Evolutionary conservation across 2,888 invertebrate species (phyloP).

Genomic region (Eledona agricola): DNA sequence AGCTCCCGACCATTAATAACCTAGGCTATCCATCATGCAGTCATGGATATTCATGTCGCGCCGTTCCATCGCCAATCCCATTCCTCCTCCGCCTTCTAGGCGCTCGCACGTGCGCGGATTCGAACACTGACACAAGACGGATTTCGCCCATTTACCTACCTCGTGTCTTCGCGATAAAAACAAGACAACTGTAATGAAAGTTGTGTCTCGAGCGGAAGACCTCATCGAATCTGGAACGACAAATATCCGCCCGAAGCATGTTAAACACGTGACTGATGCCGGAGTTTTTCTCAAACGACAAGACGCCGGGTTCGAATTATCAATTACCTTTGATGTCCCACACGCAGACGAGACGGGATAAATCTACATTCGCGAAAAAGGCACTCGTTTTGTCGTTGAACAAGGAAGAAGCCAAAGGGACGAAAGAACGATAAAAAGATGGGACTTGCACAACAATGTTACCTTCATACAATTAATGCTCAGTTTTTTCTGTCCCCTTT

Average conservation of each 20-base stretch:
- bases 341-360: too few relatives aligned
- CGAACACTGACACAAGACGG: slow-evolving; percentile 34
- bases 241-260: slow-evolving; percentile 10
- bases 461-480: too few relatives aligned
- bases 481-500: too few relatives aligned
- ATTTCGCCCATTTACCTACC: slow-evolving; percentile 34
- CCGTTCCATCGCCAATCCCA: slow-evolving; percentile 34
- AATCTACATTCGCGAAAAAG: too few relatives aligned
- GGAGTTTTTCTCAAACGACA: too few relatives aligned
- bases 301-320: too few relatives aligned
- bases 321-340: too few relatives aligned
- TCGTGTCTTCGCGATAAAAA: slow-evolving; percentile 25
- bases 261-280: slow-evolving; percentile 1
- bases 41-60: slow-evolving; percentile 45
- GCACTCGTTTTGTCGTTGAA: too few relatives aligned
- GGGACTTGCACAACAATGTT: too few relatives aligned
- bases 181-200: slow-evolving; percentile 34
- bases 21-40: slow-evolving; percentile 40
- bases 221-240: slow-evolving; percentile 16
- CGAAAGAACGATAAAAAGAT: too few relatives aligned
- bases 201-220: slow-evolving; percentile 21
- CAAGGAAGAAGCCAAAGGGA: too few relatives aligned
- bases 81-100: slow-evolving; percentile 28
- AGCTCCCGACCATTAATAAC: slow-evolving; percentile 44
- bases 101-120: slow-evolving; percentile 35